Evolutionary conservation across 1,140 invertebrate genomes (phyloP), one percentile per base, ranked within the genome.

Genomic region (Leguminivora glycinivorella): DNA sequence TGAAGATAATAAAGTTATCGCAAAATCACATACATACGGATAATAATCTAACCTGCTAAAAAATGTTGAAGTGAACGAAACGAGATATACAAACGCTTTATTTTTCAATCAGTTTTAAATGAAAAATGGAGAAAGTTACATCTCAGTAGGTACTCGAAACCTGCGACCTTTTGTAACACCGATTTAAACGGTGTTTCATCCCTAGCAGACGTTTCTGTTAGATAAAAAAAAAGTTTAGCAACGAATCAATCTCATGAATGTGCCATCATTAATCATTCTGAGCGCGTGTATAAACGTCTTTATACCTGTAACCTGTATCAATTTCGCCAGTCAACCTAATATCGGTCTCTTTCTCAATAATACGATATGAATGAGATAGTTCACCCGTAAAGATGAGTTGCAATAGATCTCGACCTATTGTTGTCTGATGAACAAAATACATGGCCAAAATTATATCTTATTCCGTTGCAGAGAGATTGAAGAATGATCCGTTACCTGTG

Each of bases 291-390:
- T n/a, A 43, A 43, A 17, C 1, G n/a, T 14, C 40, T 17, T 43
- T 43, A 43, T 52, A 43, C 5, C n/a, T n/a, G n/a, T n/a, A n/a
- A 52, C 47, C 19, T 52, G 19, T 22, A 52, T 52, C 40, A 43
- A 38, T 17, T 47, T 47, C 19, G 19, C 17, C 17, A 52, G 6
- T 52, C 47, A 22, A 17, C 47, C 6, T 52, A 19, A 52, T 52
- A 17, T 52, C 19, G 17, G 43, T 22, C 17, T 19, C 47, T 52
- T 52, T 52, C 47, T 52, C 47, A 52, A 52, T 52, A 52, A 9
- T 9, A 52, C 43, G 19, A 52, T 52, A 52, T 52, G 47, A 52
- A 52, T 52, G 47, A 52, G 47, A 52, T 52, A 19, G 47, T 52
- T 22, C 47, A 22, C 17, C 47, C 47, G 22, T 22, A 52, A 52